Percentiles rank a stretch among this genome's conserved stretches.
These are phyloP conservation scores for Saturnia japonica DNA, from an alignment of 2,888 invertebrate species.

Conservation along the genomic window DNA sequence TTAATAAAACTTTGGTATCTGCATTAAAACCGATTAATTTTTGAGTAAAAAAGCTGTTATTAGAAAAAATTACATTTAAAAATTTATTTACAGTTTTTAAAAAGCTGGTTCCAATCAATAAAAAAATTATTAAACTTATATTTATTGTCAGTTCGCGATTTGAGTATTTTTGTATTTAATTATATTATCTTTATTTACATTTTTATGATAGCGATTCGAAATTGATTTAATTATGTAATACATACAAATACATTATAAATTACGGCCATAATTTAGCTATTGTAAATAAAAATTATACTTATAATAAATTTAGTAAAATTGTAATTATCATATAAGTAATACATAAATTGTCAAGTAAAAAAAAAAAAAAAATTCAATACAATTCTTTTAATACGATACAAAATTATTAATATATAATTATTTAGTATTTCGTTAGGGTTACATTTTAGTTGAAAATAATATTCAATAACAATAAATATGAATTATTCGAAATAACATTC, in stretches of 20 bases:
- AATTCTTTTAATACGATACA: slow-evolving; percentile 25
- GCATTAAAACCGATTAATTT: slow-evolving; percentile 80
- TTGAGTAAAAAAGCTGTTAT: slow-evolving; percentile 73
- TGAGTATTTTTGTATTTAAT: slow-evolving; percentile 66
- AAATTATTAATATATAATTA: slow-evolving; percentile 30
- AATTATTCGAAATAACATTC: slow-evolving; percentile 17
- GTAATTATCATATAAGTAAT: neutral
- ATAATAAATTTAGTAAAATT: slow-evolving; percentile 11
- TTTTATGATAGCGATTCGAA: slow-evolving; percentile 11
- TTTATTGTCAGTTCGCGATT: slow-evolving; percentile 80
- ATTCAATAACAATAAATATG: slow-evolving; percentile 19
- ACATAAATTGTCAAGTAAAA: slow-evolving; percentile 2
- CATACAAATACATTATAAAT: slow-evolving; percentile 7
- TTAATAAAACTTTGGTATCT: slow-evolving; percentile 81
- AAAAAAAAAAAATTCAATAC: slow-evolving; percentile 20
- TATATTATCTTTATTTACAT: slow-evolving; percentile 35
- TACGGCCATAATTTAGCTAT: neutral
- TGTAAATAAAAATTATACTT: slow-evolving; percentile 13
- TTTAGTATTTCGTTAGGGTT: slow-evolving; percentile 22
- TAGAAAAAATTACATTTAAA: slow-evolving; percentile 65
- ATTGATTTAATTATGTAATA: slow-evolving; percentile 12
- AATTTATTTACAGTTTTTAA: slow-evolving; percentile 64
- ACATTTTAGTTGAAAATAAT: slow-evolving; percentile 17
- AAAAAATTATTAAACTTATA: slow-evolving; percentile 68
- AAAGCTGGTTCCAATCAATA: slow-evolving; percentile 57